Evolutionary conservation across 1,140 invertebrate genomes (phyloP).

Genomic region (Eurosta solidaginis): DNA sequence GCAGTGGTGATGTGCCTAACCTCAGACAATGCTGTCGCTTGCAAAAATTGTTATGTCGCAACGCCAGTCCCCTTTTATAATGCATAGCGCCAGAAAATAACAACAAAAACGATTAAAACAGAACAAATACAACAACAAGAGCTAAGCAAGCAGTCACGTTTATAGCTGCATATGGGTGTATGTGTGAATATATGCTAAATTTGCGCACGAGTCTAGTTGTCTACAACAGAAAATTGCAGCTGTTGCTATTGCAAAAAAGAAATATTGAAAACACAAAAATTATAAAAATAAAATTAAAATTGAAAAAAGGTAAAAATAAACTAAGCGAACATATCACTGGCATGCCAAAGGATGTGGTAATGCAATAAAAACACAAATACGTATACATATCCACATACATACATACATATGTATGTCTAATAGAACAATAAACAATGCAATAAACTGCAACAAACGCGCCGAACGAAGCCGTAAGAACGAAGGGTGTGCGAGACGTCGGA

Average conservation of each 20-base stretch:
- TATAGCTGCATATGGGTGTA: not conserved
- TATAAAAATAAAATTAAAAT: not conserved
- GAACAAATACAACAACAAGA: not conserved
- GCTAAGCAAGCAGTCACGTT: constrained; percentile 5
- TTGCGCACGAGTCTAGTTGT: constrained; percentile 31
- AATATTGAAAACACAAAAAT: not conserved
- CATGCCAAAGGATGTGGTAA: constrained; percentile 20
- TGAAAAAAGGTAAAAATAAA: not conserved
- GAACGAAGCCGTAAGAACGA: constrained; percentile 28
- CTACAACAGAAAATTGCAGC: constrained; percentile 34
- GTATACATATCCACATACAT: constrained; percentile 30
- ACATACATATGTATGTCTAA: constrained; percentile 21
- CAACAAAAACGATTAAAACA: not conserved
- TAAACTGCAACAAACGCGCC: constrained; percentile 40
- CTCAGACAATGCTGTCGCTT: constrained; percentile 50
- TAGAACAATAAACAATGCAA: constrained; percentile 35
- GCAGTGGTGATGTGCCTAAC: constrained; percentile 48
- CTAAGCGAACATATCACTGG: not conserved
- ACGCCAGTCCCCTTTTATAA: not conserved
- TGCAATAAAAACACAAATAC: constrained; percentile 26
- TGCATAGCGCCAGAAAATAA: not conserved
- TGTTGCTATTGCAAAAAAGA: not conserved
- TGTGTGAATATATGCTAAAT: not conserved
- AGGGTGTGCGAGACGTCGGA: not conserved
- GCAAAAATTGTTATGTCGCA: constrained; percentile 22